Percentiles rank a stretch among this genome's conserved stretches.
phyloP scores from a whole-genome alignment of 2,888 invertebrate species.

The Pseudococcus longispinus region DNA sequence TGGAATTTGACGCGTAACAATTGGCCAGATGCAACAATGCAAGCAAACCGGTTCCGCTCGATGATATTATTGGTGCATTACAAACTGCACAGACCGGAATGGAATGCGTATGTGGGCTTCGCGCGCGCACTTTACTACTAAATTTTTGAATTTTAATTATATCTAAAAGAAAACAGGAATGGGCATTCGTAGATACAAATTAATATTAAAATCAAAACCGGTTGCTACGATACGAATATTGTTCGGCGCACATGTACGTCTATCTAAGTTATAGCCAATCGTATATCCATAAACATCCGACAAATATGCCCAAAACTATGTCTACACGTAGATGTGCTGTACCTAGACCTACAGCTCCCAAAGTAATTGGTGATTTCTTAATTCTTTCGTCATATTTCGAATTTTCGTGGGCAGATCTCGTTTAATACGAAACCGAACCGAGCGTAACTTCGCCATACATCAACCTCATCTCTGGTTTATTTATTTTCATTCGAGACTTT shows the following conservation, averaged over 20 bases:
- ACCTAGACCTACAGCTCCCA: neutral
- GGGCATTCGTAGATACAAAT: constrained; percentile 8
- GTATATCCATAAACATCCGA: neutral
- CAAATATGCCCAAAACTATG: neutral
- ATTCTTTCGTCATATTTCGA: neutral
- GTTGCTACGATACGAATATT: neutral
- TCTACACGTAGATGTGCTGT: neutral
- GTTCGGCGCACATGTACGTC: neutral
- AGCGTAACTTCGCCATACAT: neutral
- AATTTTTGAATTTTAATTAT: constrained; percentile 38
- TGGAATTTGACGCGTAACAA: constrained; percentile 23
- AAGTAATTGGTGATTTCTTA: neutral
- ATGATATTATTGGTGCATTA: constrained; percentile 34
- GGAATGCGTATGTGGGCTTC: constrained; percentile 52
- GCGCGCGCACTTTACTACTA: neutral
- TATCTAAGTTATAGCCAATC: neutral
- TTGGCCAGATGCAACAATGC: constrained; percentile 48
- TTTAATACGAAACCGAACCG: neutral
- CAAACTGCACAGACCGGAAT: constrained; percentile 24
- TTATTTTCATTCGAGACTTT: neutral
- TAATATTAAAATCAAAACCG: constrained; percentile 32
- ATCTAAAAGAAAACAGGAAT: neutral
- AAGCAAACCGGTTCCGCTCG: constrained; percentile 23
- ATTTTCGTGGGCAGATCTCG: constrained; percentile 26
- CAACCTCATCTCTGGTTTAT: neutral